Evolutionary conservation across 2,113 vertebrate species (phyloP), one percentile per base, ranked within the genome.

Genomic region (Circaetus gallicus): DNA sequence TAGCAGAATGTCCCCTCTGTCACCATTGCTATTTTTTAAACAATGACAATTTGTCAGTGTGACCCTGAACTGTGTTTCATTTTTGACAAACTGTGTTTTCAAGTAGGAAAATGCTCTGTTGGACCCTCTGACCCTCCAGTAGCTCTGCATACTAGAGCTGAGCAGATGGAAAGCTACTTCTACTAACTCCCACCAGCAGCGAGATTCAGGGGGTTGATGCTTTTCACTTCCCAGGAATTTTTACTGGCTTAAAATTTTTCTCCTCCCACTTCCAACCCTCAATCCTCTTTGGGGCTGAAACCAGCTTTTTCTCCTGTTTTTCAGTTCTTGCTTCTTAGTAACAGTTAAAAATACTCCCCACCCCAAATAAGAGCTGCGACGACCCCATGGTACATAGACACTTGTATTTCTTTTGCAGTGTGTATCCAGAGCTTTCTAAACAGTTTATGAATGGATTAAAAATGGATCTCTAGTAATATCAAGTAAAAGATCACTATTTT

Each of bases 81-180:
- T 85, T 94, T 85, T 96, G 20, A 71, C 42, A 56, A 94, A 72
- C 12, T 53, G 11, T 63, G 12, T 61, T 94, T 91, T 77, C 53
- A 69, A 76, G 74, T 8, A 82, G 34, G 26, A 52, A 78, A 81
- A 58, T 3, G 19, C 16, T 69, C 36, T 61, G 14, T 43, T 80
- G 52, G 59, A 56, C 32, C 59, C 45, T 71, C 19, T 82, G n/a
- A 76, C 36, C 25, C 52, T 53, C 52, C 16, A 53, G 28, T 65
- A 69, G 21, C 34, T 91, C 52, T 82, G 50, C 70, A 59, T 21
- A 40, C 36, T 63, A 36, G 43, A 90, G 29, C 58, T 67, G 80
- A 96, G 77, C 94, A 96, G 94, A 96, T 93, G 94, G 89, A 94
- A 94, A 94, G 58, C 55, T 67, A 47, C 71, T 88, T 92, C 53